Evolutionary conservation across 1,140 invertebrate species (phyloP).

Genomic region (Bombus waltoni): DNA sequence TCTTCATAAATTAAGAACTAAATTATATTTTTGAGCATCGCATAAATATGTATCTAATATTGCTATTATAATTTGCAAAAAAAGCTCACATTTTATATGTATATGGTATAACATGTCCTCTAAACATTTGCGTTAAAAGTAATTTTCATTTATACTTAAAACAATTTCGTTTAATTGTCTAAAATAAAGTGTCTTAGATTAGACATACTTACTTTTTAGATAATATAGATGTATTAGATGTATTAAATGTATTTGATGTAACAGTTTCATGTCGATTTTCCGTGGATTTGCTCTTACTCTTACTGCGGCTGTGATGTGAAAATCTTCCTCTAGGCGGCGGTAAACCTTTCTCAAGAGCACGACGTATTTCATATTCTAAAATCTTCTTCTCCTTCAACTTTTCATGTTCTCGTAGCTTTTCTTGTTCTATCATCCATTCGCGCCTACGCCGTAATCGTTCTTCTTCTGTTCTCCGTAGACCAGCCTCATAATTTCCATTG

Average conservation of each 20-base stretch:
- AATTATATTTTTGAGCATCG: background rate
- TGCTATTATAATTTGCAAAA: background rate
- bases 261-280: constrained; percentile 9
- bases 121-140: background rate
- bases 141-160: no score
- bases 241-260: background rate
- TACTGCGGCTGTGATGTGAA: constrained; percentile 28
- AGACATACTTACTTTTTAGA: constrained; percentile 63
- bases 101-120: background rate
- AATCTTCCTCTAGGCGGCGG: constrained; percentile 3
- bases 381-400: constrained; percentile 59
- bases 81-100: no score
- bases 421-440: constrained; percentile 58
- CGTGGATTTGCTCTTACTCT: constrained; percentile 52
- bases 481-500: constrained; percentile 18
- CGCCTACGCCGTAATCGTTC: constrained; percentile 51
- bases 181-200: background rate
- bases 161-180: no score
- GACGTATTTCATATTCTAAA: constrained; percentile 50
- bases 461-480: constrained; percentile 45
- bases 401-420: constrained; percentile 51
- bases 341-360: constrained; percentile 40
- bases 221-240: constrained; percentile 49
- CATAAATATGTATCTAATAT: background rate
- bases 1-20: background rate